phyloP scores from a whole-genome alignment of 1,140 invertebrate species.

The Drosophila miranda region DNA sequence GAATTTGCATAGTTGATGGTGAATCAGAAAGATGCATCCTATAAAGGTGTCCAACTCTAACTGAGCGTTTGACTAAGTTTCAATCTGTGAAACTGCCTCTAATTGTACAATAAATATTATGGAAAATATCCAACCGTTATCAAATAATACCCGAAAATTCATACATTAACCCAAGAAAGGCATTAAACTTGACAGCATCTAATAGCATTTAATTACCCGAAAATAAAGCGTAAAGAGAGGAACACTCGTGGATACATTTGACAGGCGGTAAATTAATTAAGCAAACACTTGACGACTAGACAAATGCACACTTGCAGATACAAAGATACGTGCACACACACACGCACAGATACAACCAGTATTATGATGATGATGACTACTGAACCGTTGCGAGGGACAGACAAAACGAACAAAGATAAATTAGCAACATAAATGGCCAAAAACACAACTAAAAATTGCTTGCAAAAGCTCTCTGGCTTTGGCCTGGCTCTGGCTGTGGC shows the following conservation, averaged over 20 bases:
- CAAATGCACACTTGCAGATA: constrained; percentile 2
- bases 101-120: too few species aligned
- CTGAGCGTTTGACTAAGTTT: too few species aligned
- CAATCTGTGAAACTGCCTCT: too few species aligned
- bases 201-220: constrained; percentile 47
- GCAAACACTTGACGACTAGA: constrained; percentile 49
- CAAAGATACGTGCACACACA: constrained; percentile 33
- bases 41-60: too few species aligned
- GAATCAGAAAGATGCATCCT: not conserved
- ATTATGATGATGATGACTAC: constrained; percentile 4
- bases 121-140: too few species aligned
- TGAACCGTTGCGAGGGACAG: not conserved
- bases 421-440: constrained; percentile 71
- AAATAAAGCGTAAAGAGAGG: constrained; percentile 23
- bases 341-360: constrained; percentile 47
- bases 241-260: constrained; percentile 44
- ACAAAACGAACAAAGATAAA: constrained; percentile 62
- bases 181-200: constrained; percentile 33
- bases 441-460: constrained; percentile 41
- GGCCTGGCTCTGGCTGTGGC: too few species aligned
- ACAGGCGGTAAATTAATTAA: constrained; percentile 72
- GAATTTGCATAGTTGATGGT: not conserved
- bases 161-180: not conserved
- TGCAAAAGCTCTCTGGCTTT: constrained; percentile 18
- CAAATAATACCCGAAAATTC: too few species aligned